phyloP scores from a whole-genome alignment of 2,797 vertebrate genomes.

The Dipus sagitta region DNA sequence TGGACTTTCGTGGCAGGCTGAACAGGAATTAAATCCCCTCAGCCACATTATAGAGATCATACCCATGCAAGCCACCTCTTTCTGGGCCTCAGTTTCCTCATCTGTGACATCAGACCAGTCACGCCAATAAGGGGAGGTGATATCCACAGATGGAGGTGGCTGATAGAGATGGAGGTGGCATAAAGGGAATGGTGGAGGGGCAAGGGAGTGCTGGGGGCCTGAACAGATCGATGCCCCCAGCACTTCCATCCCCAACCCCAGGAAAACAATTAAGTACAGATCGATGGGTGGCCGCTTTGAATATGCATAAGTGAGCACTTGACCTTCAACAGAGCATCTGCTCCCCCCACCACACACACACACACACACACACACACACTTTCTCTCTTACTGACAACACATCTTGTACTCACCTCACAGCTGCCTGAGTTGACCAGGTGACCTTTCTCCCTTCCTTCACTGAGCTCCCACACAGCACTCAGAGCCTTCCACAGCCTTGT shows the following conservation, averaged over 20 bases:
- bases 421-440: conserved; percentile 84
- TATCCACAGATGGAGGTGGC: conserved; percentile 17
- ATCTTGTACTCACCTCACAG: conserved; percentile 81
- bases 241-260: conserved; percentile 98
- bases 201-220: conserved; percentile 71
- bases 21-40: conserved; percentile 22
- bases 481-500: background rate
- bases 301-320: conserved; percentile 99
- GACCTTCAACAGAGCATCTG: conserved; percentile 97
- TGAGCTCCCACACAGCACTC: background rate
- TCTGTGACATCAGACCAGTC: conserved; percentile 50
- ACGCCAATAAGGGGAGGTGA: conserved; percentile 75
- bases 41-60: conserved; percentile 24
- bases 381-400: background rate
- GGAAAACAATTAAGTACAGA: conserved; percentile 99
- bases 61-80: conserved; percentile 33
- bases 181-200: background rate
- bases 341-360: conserved; percentile 65
- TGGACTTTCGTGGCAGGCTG: conserved; percentile 21
- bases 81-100: conserved; percentile 73
- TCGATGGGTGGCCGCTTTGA: conserved; percentile 98
- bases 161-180: conserved; percentile 39
- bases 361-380: background rate
- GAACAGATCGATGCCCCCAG: conserved; percentile 97
- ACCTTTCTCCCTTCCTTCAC: conserved; percentile 82